These are phyloP conservation scores for Agelaius tricolor DNA, from an alignment of 2,113 vertebrate genomes.

Conservation along the genomic window DNA sequence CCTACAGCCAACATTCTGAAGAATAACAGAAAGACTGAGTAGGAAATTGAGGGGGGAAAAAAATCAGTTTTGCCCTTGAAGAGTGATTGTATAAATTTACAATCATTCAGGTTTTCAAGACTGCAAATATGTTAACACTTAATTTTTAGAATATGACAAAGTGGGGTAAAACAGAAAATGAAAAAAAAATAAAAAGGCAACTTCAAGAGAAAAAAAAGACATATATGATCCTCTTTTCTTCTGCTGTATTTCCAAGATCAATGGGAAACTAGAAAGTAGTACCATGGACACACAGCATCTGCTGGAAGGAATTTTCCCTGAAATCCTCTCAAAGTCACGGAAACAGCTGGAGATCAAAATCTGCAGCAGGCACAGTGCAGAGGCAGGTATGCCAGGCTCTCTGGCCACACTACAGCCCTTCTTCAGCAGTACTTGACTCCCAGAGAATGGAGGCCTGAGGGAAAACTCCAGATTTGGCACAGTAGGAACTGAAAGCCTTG, in stretches of 20 bases:
- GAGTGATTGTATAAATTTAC: neutral
- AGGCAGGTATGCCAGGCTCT: neutral
- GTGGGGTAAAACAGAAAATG: neutral
- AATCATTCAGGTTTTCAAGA: neutral
- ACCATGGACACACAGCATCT: neutral
- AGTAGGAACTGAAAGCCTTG: neutral
- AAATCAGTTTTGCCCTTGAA: neutral
- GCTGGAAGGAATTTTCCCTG: neutral
- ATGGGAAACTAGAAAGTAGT: neutral
- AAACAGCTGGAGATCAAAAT: neutral
- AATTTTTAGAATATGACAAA: neutral
- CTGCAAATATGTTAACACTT: accelerated
- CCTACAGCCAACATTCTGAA: neutral
- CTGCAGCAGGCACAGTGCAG: neutral
- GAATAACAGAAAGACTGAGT: neutral
- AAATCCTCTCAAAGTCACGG: neutral
- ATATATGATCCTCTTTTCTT: neutral
- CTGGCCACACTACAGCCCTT: neutral
- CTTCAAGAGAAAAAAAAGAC: neutral
- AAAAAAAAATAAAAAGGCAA: neutral
- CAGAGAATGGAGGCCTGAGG: neutral
- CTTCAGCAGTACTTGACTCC: neutral
- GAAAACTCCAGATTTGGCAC: neutral
- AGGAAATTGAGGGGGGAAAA: neutral
- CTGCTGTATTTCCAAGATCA: neutral